Evolutionary conservation across 2,797 vertebrate species (phyloP).

Genomic region (Cossypha polioptera): DNA sequence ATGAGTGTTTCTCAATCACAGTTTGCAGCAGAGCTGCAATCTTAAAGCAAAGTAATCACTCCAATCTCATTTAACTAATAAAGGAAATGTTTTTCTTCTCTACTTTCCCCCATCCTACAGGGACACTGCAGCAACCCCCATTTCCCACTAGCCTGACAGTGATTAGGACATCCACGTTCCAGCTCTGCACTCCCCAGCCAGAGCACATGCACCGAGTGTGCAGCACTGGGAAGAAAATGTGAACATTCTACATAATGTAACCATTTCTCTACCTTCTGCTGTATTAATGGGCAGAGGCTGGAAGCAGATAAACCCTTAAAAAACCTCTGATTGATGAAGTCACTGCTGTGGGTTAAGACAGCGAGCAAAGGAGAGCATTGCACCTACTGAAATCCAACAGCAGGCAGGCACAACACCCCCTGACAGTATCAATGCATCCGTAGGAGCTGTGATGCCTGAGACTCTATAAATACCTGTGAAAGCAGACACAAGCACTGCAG

Average conservation of each 20-base stretch:
- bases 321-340: not conserved
- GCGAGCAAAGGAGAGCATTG: not conserved
- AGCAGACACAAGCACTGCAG: not conserved
- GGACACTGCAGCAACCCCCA: not conserved
- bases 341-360: not conserved
- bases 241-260: not conserved
- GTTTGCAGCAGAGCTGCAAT: conserved; percentile 15
- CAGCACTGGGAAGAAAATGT: not conserved
- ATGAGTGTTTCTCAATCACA: conserved; percentile 2
- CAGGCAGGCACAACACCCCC: not conserved
- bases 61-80: conserved; percentile 46
- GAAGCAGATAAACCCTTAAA: not conserved
- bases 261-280: not conserved
- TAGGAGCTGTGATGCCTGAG: not conserved
- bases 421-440: not conserved
- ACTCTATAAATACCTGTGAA: conserved; percentile 1
- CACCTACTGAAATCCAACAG: not conserved
- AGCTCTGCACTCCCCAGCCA: not conserved
- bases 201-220: rapidly evolving
- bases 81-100: conserved; percentile 9
- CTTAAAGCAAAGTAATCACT: conserved; percentile 27
- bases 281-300: not conserved
- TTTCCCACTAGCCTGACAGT: not conserved
- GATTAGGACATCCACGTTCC: not conserved
- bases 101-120: not conserved